A percentile compares a stretch with the other conserved stretches of the same genome.
Evolutionary conservation across 2,888 invertebrate genomes (phyloP).

Genomic region (Teinopalpus imperialis): DNA sequence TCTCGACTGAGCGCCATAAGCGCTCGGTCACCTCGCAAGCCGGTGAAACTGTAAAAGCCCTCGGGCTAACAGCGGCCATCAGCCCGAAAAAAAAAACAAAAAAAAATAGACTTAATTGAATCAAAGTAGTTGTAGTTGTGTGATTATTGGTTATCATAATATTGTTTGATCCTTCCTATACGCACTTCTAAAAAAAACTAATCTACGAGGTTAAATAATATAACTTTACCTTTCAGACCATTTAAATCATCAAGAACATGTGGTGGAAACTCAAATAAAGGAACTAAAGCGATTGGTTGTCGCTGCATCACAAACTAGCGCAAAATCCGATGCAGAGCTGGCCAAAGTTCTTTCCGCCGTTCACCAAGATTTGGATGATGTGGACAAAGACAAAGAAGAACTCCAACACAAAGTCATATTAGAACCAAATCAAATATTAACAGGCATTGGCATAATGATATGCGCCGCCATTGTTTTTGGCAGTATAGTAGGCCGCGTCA

Average conservation of each 20-base stretch:
- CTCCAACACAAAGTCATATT: slow-evolving; percentile 40
- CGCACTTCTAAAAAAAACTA: no score
- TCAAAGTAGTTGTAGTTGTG: no score
- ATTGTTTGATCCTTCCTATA: no score
- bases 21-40: no score
- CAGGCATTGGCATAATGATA: slow-evolving; percentile 58
- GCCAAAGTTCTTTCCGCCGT: slow-evolving; percentile 62
- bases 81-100: no score
- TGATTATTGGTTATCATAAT: no score
- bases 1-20: no score
- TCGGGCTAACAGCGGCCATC: no score
- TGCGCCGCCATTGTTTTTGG: slow-evolving; percentile 62
- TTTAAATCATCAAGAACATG: slow-evolving; percentile 61
- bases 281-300: slow-evolving; percentile 61
- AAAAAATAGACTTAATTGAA: no score
- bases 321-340: slow-evolving; percentile 65
- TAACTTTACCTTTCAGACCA: slow-evolving; percentile 52
- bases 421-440: slow-evolving; percentile 61
- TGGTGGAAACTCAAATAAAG: slow-evolving; percentile 54
- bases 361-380: slow-evolving; percentile 66
- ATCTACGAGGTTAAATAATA: no score
- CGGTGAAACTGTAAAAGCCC: no score
- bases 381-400: slow-evolving; percentile 43
- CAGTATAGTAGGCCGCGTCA: slow-evolving; percentile 59
- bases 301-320: slow-evolving; percentile 58